phyloP scores from a whole-genome alignment of 2,113 vertebrate genomes.

The Rutilus rutilus region DNA sequence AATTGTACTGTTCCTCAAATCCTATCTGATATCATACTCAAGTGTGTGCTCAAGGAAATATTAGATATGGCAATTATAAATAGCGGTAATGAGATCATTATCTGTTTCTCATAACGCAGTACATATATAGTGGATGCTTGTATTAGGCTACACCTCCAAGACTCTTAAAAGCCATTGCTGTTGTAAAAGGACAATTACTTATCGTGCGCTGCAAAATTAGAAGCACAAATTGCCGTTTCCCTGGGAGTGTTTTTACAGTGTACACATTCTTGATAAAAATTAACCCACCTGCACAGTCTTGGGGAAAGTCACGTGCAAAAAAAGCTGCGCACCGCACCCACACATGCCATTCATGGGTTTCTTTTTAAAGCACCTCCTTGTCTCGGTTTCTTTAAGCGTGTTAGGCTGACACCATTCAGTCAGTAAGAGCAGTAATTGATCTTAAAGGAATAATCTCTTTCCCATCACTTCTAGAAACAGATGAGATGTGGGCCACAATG shows the following conservation, averaged over 20 bases:
- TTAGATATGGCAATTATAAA: conserved; percentile 55
- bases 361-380: conserved; percentile 45
- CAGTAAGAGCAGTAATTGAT: conserved; percentile 64
- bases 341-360: conserved; percentile 23
- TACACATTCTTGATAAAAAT: conserved; percentile 25
- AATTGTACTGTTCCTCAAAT: conserved; percentile 50
- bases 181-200: conserved; percentile 14
- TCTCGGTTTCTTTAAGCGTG: conserved; percentile 43
- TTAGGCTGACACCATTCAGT: conserved; percentile 62
- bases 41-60: conserved; percentile 42
- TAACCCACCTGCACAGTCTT: conserved; percentile 2
- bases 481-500: conserved; percentile 58
- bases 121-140: conserved; percentile 27
- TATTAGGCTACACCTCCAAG: conserved; percentile 3
- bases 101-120: conserved; percentile 42
- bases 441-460: conserved; percentile 72
- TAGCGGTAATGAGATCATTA: conserved; percentile 54
- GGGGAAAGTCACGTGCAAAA: conserved; percentile 6
- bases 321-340: conserved; percentile 20
- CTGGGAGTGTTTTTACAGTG: conserved; percentile 16
- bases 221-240: conserved; percentile 26
- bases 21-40: conserved; percentile 50
- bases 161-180: conserved; percentile 27
- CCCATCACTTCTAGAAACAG: conserved; percentile 58
- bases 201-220: conserved; percentile 23